Percentiles rank a stretch among this genome's conserved stretches.
Conservation (phyloP, 2,797 vertebrate species). For the Tiaroga cobitis region DNA sequence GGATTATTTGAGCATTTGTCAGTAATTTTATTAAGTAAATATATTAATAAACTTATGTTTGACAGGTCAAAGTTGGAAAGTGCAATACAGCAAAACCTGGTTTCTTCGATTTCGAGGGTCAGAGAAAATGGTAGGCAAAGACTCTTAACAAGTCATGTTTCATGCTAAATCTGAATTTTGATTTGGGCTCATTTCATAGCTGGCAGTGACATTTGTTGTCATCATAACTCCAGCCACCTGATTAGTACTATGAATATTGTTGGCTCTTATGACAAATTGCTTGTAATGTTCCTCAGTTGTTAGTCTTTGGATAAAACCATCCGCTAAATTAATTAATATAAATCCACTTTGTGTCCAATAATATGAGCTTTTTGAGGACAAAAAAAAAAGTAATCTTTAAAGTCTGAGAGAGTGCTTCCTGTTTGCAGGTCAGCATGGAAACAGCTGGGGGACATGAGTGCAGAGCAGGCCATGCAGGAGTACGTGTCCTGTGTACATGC, state of each 20-base stretch:
- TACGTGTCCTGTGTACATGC: slow-evolving; percentile 88
- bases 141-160: slow-evolving; percentile 22
- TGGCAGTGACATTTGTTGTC: background rate
- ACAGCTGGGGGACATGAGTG: slow-evolving; percentile 88
- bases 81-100: slow-evolving; percentile 92
- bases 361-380: background rate
- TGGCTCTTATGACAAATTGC: background rate
- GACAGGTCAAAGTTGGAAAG: slow-evolving; percentile 91
- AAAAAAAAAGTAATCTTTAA: no score
- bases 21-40: background rate
- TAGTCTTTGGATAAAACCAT: background rate
- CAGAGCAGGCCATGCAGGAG: slow-evolving; percentile 92
- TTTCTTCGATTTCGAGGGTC: slow-evolving; percentile 98
- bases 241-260: background rate
- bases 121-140: slow-evolving; percentile 92
- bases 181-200: background rate
- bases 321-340: background rate
- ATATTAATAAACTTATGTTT: background rate
- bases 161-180: background rate
- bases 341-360: background rate
- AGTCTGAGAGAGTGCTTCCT: background rate
- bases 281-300: background rate
- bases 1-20: background rate
- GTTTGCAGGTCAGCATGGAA: slow-evolving; percentile 94
- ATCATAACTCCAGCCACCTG: background rate